phyloP scores from a whole-genome alignment of 2,888 invertebrate genomes.

The Nymphalis polychloros region DNA sequence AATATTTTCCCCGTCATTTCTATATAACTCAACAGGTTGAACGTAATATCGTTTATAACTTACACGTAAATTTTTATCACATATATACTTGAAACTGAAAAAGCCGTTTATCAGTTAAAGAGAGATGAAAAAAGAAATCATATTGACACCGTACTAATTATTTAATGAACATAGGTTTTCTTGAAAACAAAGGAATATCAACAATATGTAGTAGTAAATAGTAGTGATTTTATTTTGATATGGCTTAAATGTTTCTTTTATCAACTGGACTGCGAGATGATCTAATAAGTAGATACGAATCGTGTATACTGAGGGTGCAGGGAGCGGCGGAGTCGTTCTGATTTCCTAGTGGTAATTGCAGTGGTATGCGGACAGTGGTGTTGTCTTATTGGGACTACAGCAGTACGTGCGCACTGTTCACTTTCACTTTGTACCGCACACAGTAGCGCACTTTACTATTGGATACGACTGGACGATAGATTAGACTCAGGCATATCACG shows the following conservation, averaged over 20 bases:
- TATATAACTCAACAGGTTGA: background rate
- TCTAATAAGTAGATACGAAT: slow-evolving; percentile 19
- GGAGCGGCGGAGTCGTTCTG: slow-evolving; percentile 63
- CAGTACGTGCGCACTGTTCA: slow-evolving; percentile 77
- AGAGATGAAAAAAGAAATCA: background rate
- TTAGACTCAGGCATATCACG: slow-evolving; percentile 37
- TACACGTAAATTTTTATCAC: background rate
- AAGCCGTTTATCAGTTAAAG: background rate
- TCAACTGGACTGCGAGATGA: slow-evolving; percentile 15
- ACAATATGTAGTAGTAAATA: no score
- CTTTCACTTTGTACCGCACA: slow-evolving; percentile 77
- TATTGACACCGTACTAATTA: background rate
- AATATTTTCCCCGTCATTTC: no score
- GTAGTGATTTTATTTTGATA: background rate
- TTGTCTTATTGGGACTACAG: slow-evolving; percentile 78
- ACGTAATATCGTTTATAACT: background rate
- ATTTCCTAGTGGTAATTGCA: slow-evolving; percentile 80
- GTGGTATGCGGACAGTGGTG: slow-evolving; percentile 78
- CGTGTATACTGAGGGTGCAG: slow-evolving; percentile 39
- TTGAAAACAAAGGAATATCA: no score
- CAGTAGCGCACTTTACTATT: slow-evolving; percentile 51
- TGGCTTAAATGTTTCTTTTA: background rate
- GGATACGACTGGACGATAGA: slow-evolving; percentile 35
- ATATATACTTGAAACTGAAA: background rate
- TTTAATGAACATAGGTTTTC: no score